Evolutionary conservation across 2,888 invertebrate species (phyloP), one percentile per base, ranked within the genome.

Genomic region (Ctena decussata): DNA sequence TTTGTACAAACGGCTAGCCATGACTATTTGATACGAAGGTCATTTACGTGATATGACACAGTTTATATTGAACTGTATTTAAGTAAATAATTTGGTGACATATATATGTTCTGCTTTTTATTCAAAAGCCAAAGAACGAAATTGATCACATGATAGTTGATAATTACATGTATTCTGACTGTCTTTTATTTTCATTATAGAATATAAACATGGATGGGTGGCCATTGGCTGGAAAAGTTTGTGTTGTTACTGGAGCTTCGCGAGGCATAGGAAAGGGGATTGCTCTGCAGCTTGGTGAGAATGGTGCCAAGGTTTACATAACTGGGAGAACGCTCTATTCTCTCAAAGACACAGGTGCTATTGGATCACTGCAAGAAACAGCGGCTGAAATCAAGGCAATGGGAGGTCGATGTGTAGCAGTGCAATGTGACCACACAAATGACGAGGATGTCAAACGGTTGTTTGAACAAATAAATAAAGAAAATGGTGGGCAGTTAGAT

Each of bases 401-500:
- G 21, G 18, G 53, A 5, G 53, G 53, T n/a, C 3, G 8, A 21
- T 8, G 53, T 21, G 53, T 53, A 5, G 12, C 53, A 15, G 21
- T 53, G 21, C 53, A n/a, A 21, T 53, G 53, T 53, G 53, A 53
- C 53, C 53, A 53, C n/a, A n/a, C 8, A 8, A 53, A 53, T 21
- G 53, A 53, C 21, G n/a, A n/a, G 3, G 53, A 53, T n/a, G 53
- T 53, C 18, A 53, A n/a, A 21, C 5, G n/a, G n/a, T 53, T 53
- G 53, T 53, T 96, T 86, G 93, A 95, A 70, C 82, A 83, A 60
- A 94, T 96, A n/a, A 89, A 92, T 24, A 69, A 69, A 12, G 95
- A 95, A 70, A 94, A 95, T 46, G 85, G 93, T 69, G 95, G 95
- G 24, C 86, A 85, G 24, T 90, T 96, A 37, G 95, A 96, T 85